A percentile compares a stretch with the other conserved stretches of the same genome.
These are phyloP conservation scores for Lophotriccus pileatus DNA, from an alignment of 2,797 vertebrate genomes.

Conservation along the genomic window DNA sequence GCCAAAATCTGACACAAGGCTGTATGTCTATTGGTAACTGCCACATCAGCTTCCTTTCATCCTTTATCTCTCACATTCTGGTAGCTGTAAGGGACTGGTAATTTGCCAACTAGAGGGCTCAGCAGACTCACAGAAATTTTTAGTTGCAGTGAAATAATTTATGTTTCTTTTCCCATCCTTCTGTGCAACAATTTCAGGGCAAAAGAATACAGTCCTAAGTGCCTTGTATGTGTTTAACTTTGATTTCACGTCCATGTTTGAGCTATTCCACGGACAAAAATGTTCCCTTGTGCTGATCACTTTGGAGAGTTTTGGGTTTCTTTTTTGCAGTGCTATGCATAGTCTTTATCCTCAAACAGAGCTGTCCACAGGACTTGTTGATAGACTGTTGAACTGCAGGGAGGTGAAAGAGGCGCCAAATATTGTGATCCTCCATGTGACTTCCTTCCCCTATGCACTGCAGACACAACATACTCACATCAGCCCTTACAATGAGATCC, in stretches of 20 bases:
- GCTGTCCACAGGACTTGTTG: constrained; percentile 83
- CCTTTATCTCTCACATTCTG: background rate
- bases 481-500: constrained; percentile 98
- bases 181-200: background rate
- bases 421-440: constrained; percentile 93
- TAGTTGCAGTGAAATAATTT: background rate
- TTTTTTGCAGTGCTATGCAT: constrained; percentile 70
- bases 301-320: constrained; percentile 29
- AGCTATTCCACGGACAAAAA: background rate
- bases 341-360: constrained; percentile 79
- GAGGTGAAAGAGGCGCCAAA: constrained; percentile 91
- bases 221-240: background rate
- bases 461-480: constrained; percentile 94
- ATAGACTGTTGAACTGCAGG: constrained; percentile 90
- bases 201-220: background rate
- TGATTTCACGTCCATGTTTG: background rate
- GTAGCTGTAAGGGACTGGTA: background rate
- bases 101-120: background rate
- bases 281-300: background rate
- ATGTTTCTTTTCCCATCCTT: background rate
- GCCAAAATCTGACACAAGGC: background rate
- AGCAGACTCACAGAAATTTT: background rate
- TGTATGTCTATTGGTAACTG: background rate
- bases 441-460: constrained; percentile 93
- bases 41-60: background rate